Evolutionary conservation across 2,888 invertebrate genomes (phyloP).

Genomic region (Ypsolopha scabrella): DNA sequence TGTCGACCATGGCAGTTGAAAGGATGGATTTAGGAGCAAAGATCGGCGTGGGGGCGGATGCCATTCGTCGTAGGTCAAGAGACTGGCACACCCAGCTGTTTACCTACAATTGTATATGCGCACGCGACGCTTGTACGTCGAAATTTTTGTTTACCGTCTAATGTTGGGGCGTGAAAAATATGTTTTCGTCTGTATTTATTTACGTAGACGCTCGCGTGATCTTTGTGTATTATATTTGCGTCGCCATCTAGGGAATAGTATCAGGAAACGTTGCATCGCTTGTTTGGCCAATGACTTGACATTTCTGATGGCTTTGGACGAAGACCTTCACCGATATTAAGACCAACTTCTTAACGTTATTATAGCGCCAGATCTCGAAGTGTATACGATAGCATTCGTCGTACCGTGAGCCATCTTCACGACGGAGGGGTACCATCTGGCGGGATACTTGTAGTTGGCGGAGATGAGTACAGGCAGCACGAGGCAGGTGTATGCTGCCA

Average conservation of each 20-base stretch:
- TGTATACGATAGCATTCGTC: conserved; percentile 6
- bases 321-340: conserved; percentile 2
- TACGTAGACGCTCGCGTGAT: too few species aligned
- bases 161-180: neutral
- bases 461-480: conserved; percentile 77
- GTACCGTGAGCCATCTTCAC: conserved; percentile 69
- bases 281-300: neutral
- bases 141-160: too few species aligned
- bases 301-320: neutral
- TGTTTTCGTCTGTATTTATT: too few species aligned
- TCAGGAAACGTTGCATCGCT: neutral
- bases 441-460: conserved; percentile 77
- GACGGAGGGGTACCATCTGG: conserved; percentile 71
- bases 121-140: too few species aligned
- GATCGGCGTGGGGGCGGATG: too few species aligned
- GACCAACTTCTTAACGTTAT: conserved; percentile 2
- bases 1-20: too few species aligned
- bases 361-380: neutral
- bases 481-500: conserved; percentile 75
- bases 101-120: conserved; percentile 12
- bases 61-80: conserved; percentile 24
- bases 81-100: conserved; percentile 39
- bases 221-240: too few species aligned
- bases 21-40: too few species aligned
- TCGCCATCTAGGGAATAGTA: too few species aligned